These are phyloP conservation scores for Microcebus murinus DNA, from an alignment of 2,113 vertebrate species.

Conservation along the genomic window DNA sequence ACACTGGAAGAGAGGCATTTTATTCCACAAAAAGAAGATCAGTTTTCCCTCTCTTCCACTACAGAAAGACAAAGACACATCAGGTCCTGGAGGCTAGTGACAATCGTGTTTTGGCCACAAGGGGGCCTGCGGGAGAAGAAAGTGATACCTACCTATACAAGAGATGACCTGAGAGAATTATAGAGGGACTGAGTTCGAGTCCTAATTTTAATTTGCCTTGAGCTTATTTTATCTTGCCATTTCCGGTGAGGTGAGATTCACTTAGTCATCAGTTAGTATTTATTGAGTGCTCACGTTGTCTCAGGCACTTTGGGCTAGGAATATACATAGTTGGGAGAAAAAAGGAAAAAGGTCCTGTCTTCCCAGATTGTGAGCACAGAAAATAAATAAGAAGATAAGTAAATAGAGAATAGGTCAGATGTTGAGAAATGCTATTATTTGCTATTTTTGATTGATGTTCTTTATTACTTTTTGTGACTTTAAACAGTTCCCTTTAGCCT, in stretches of 20 bases:
- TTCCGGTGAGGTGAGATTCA: neutral
- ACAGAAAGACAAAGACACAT: neutral
- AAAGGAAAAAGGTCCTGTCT: neutral
- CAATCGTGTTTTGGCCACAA: neutral
- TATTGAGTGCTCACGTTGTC: neutral
- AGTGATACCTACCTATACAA: neutral
- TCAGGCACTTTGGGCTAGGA: neutral
- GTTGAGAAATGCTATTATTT: neutral
- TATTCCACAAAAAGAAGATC: neutral
- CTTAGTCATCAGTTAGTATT: neutral
- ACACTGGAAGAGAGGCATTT: neutral
- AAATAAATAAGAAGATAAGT: neutral
- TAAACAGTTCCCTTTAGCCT: neutral
- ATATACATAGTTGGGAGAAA: neutral
- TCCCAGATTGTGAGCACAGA: neutral
- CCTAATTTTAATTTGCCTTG: neutral
- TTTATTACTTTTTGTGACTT: neutral
- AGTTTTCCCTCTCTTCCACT: neutral
- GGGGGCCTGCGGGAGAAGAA: neutral
- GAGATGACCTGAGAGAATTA: neutral
- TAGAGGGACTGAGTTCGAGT: neutral
- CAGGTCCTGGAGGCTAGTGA: neutral
- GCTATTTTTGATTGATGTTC: neutral
- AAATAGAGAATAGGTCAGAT: neutral
- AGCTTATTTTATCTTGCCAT: neutral